Evolutionary conservation across 2,113 vertebrate genomes (phyloP), one percentile per base, ranked within the genome.

Genomic region (Stigmatopora nigra): DNA sequence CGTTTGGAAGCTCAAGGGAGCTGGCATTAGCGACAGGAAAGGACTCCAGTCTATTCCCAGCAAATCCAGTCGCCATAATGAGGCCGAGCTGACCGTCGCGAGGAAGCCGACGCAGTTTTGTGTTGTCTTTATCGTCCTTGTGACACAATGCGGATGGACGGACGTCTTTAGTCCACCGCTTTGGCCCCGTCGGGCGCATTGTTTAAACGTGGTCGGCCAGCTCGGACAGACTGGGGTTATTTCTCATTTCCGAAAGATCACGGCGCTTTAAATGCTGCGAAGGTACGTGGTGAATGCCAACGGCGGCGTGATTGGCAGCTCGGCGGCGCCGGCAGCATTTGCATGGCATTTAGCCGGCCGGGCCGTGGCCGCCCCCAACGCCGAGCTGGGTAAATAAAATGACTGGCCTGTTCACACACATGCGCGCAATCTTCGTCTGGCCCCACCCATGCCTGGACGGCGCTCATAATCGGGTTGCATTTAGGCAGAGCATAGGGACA

Each of bases 21-120:
- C 94, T 96, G 93, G 95, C 95, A 97, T 96, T 96, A 97, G 95
- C 88, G 94, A 95, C 91, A 90, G 52, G 92, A 92, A 94, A 91
- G 92, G 91, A 61, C 82, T 92, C 92, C 93, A 92, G 92, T 87
- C 92, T 93, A 19, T 53, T 92, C 88, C 92, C 92, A 89, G 91
- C 92, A 93, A 96, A 97, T 96, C 95, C 94, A 94, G 96, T 96
- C 94, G 94, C 93, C 94, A 96, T 97, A 97, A 97, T 97, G 93
- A 97, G 94, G 91, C 91, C 95, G 93, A 95, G 93, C 93, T 93
- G 87, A 41, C 38, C 38, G 38, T 41, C 9, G 38, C 25, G 38
- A 7, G 38, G 38, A 41, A 41, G 52, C 53, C 69, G 92, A 92
- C 35, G 25, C n/a, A 35, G 25, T 64, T 38, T 64, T 56, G 53